Percentiles rank a stretch among this genome's conserved stretches.
Evolutionary conservation across 2,113 vertebrate genomes (phyloP).

Genomic region (Brevimyrus niger): DNA sequence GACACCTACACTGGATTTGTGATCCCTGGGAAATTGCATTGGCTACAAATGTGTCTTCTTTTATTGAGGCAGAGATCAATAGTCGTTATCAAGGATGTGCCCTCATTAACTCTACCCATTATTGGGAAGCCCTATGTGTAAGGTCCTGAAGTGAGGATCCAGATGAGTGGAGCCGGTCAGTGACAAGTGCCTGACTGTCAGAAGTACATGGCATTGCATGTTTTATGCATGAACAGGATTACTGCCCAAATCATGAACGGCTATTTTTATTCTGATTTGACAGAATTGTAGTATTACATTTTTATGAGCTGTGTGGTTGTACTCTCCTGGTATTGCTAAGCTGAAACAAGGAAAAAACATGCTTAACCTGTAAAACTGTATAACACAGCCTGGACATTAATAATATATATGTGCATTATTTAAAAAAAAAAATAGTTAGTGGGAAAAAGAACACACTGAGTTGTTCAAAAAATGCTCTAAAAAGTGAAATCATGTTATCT

Average conservation of each 20-base stretch:
- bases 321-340: neutral
- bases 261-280: neutral
- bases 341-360: neutral
- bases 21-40: slow-evolving; percentile 42
- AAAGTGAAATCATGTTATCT: neutral
- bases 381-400: neutral
- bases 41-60: slow-evolving; percentile 39
- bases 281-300: neutral
- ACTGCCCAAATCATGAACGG: neutral
- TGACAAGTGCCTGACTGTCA: slow-evolving; percentile 33
- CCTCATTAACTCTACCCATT: slow-evolving; percentile 37
- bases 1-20: slow-evolving; percentile 23
- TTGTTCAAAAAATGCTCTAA: neutral
- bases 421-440: neutral
- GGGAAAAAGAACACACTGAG: neutral
- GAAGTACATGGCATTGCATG: slow-evolving; percentile 17
- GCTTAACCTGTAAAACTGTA: neutral
- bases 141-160: slow-evolving; percentile 22
- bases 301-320: neutral
- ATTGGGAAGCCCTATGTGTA: slow-evolving; percentile 33
- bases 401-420: neutral
- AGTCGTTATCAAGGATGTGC: slow-evolving; percentile 39
- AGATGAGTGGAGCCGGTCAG: slow-evolving; percentile 36
- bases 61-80: slow-evolving; percentile 41
- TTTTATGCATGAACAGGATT: neutral